Conservation (phyloP, 2,113 vertebrate species). For the Merops nubicus region DNA sequence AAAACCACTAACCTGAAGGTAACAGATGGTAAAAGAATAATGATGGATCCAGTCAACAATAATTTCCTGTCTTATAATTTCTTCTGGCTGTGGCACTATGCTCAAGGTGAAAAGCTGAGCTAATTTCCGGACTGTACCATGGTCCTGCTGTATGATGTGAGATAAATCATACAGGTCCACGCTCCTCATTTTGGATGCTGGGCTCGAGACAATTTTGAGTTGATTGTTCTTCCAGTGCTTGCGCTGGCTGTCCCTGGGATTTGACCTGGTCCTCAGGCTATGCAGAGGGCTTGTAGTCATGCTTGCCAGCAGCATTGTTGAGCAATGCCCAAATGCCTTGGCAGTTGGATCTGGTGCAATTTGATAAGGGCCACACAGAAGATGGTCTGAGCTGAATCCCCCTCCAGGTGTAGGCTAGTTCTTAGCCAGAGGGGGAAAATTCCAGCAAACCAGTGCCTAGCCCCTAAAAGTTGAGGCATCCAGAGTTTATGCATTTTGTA, state of each 20-base stretch:
- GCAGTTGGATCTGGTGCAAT: not conserved
- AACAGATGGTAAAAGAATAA: conserved; percentile 65
- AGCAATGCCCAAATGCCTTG: not conserved
- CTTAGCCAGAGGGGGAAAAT: not conserved
- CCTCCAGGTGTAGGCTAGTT: not conserved
- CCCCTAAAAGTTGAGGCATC: not conserved
- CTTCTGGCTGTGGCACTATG: not conserved
- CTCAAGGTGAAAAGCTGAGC: conserved; percentile 25
- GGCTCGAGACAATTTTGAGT: not conserved
- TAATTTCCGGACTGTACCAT: not conserved
- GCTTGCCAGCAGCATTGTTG: not conserved
- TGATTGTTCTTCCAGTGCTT: not conserved
- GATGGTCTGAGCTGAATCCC: not conserved
- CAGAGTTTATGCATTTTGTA: not conserved
- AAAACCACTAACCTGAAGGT: conserved; percentile 39
- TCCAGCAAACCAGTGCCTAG: not conserved
- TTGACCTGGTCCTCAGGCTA: not conserved
- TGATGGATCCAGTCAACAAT: conserved; percentile 47
- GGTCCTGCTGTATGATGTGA: not conserved
- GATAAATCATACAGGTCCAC: not conserved
- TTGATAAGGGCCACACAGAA: not conserved
- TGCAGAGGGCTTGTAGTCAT: not conserved
- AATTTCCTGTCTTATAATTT: conserved; percentile 60
- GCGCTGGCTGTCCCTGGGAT: not conserved
- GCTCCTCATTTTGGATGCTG: not conserved